phyloP scores from a whole-genome alignment of 1,140 invertebrate species.

The Bombus cullumanus region DNA sequence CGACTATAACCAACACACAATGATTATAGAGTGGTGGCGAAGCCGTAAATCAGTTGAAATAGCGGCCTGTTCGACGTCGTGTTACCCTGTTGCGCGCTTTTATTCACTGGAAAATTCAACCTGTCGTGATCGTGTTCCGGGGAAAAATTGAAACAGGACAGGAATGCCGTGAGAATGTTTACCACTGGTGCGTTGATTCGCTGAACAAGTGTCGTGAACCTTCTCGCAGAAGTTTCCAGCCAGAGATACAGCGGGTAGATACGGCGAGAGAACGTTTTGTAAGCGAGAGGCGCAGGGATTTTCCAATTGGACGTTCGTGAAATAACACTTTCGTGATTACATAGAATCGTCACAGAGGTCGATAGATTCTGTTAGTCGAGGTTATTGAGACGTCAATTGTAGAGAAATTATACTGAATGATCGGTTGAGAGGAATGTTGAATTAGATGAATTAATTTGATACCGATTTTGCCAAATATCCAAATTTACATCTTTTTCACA shows the following conservation, averaged over 20 bases:
- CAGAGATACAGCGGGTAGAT: neutral
- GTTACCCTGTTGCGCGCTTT: neutral
- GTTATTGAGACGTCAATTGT: too few species aligned
- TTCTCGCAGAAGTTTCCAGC: neutral
- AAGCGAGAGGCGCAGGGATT: neutral
- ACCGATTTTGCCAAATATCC: neutral
- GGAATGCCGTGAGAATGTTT: neutral
- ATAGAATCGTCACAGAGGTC: neutral
- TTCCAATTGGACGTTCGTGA: neutral
- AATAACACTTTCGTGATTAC: neutral
- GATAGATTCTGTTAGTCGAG: too few species aligned
- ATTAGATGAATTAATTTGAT: too few species aligned
- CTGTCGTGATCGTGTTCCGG: neutral
- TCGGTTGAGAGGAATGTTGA: too few species aligned
- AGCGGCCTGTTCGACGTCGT: slow-evolving; percentile 23
- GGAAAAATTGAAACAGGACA: neutral
- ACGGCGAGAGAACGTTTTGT: too few species aligned
- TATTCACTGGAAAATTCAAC: neutral
- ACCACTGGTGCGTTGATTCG: too few species aligned
- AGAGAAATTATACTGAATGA: too few species aligned
- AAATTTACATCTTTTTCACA: neutral
- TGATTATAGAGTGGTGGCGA: slow-evolving; percentile 52
- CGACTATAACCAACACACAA: slow-evolving; percentile 47
- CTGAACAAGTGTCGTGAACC: neutral
- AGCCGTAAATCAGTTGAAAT: slow-evolving; percentile 57